Percentiles rank a stretch among this genome's conserved stretches.
Evolutionary conservation across 2,888 invertebrate species (phyloP).

Genomic region (Zaprionus lineosus): DNA sequence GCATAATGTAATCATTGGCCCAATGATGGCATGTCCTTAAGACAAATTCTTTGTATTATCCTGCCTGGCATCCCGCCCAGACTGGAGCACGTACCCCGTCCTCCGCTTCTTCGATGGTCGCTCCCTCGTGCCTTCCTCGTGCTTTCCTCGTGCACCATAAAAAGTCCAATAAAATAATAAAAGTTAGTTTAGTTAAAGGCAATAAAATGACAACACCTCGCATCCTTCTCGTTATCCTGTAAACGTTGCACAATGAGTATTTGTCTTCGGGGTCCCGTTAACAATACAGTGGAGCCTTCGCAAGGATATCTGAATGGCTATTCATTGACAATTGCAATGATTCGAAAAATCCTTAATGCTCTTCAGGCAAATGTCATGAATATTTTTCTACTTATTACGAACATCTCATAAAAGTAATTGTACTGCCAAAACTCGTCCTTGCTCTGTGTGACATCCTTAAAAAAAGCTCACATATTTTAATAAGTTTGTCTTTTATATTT

Average conservation of each 20-base stretch:
- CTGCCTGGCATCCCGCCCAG: too few species aligned
- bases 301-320: not conserved
- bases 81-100: too few species aligned
- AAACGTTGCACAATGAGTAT: conserved; percentile 33
- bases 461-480: not conserved
- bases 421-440: too few species aligned
- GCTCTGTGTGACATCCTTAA: not conserved
- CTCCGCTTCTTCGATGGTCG: too few species aligned
- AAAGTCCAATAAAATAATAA: conserved; percentile 72
- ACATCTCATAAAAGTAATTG: too few species aligned
- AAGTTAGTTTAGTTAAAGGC: conserved; percentile 73
- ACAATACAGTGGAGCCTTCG: conserved; percentile 16
- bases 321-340: not conserved
- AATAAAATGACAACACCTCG: conserved; percentile 72
- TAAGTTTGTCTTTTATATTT: conserved; percentile 13
- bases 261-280: conserved; percentile 27
- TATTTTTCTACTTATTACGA: too few species aligned
- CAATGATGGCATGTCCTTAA: conserved; percentile 77
- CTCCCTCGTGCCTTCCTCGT: too few species aligned
- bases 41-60: conserved; percentile 73
- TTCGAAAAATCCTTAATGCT: too few species aligned
- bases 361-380: too few species aligned
- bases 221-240: conserved; percentile 22
- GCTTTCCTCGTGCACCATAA: too few species aligned
- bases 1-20: conserved; percentile 79